Evolutionary conservation across 2,888 invertebrate species (phyloP).

Genomic region (Zaprionus lineosus): DNA sequence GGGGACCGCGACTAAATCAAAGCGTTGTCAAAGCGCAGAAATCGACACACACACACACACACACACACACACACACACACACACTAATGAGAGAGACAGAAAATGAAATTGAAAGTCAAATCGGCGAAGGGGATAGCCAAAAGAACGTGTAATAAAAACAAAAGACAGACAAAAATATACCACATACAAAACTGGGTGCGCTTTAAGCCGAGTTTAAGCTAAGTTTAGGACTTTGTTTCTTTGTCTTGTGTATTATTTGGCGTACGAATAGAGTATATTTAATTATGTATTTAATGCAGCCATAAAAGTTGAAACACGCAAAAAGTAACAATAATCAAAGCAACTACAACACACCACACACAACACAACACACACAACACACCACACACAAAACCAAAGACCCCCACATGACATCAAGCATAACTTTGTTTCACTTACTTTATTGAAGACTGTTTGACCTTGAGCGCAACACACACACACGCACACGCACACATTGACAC

Average conservation of each 20-base stretch:
- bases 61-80: too few species aligned
- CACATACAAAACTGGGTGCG: too few species aligned
- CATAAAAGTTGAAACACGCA: conserved; percentile 28
- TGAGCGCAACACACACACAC: conserved; percentile 25
- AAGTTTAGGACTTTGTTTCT: conserved; percentile 2
- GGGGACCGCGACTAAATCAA: conserved; percentile 10
- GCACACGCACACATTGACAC: background rate
- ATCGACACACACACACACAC: too few species aligned
- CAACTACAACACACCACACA: background rate
- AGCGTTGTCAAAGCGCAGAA: conserved; percentile 3
- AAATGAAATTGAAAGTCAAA: background rate
- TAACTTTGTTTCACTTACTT: conserved; percentile 17
- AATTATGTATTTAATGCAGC: conserved; percentile 43
- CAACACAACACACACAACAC: conserved; percentile 1
- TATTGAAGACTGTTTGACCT: conserved; percentile 49
- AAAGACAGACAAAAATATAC: conserved; percentile 5
- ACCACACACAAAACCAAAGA: conserved; percentile 6
- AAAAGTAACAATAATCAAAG: conserved; percentile 6
- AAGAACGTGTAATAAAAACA: conserved; percentile 43
- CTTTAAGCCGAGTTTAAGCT: too few species aligned
- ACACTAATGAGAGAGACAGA: background rate
- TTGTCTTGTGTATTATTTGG: conserved; percentile 31
- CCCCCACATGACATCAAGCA: conserved; percentile 30
- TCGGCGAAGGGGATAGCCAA: conserved; percentile 13
- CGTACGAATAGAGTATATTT: conserved; percentile 44